These are phyloP conservation scores for Ciconia stormi DNA, from an alignment of 2,113 vertebrate species.

Conservation along the genomic window DNA sequence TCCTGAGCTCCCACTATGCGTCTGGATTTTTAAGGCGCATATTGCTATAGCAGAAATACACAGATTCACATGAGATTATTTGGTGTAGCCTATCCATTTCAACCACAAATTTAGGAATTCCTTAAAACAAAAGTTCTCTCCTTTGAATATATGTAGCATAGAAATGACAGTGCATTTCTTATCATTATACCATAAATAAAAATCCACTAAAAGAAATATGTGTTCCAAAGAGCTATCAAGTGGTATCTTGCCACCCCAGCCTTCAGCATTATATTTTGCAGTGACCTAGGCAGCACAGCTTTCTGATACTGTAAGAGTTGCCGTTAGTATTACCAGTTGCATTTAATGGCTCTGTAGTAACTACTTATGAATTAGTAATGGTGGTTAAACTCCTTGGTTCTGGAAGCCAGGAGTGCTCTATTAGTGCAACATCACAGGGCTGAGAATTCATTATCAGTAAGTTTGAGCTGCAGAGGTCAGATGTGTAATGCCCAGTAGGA, in stretches of 20 bases:
- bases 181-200: not conserved
- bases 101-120: not conserved
- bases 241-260: not conserved
- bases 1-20: fast-evolving
- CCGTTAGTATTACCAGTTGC: not conserved
- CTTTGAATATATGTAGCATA: not conserved
- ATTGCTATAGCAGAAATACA: not conserved
- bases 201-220: not conserved
- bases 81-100: not conserved
- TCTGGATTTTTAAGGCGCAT: not conserved
- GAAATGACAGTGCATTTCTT: not conserved
- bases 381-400: not conserved
- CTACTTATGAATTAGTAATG: not conserved
- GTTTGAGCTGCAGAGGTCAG: not conserved
- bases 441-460: not conserved
- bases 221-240: not conserved
- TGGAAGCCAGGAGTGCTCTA: not conserved
- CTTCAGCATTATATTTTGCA: not conserved
- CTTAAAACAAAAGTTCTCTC: not conserved
- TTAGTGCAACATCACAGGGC: not conserved
- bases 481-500: not conserved
- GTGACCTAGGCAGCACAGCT: not conserved
- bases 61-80: not conserved
- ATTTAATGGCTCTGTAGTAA: not conserved
- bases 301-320: not conserved